phyloP scores from a whole-genome alignment of 2,888 invertebrate species.

The Ctena decussata region DNA sequence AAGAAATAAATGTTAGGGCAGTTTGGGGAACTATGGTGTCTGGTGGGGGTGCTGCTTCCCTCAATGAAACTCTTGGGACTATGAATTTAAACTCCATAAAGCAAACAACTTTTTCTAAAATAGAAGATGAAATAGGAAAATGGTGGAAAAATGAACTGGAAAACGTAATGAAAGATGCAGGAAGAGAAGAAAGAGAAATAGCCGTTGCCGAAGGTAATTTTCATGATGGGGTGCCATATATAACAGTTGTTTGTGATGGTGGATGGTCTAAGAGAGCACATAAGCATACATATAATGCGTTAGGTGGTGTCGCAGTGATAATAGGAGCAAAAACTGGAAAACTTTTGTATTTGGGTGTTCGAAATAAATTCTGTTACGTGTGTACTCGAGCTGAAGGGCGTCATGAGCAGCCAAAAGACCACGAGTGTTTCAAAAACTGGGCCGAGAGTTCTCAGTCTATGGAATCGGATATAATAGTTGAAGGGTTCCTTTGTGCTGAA shows the following conservation, averaged over 20 bases:
- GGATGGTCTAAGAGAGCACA: constrained; percentile 41
- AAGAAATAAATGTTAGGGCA: background rate
- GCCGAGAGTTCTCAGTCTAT: constrained; percentile 21
- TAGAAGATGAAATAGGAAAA: background rate
- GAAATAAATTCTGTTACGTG: constrained; percentile 28
- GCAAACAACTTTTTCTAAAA: background rate
- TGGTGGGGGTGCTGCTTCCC: background rate
- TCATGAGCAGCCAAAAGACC: background rate
- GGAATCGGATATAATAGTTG: constrained; percentile 36
- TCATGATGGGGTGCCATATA: constrained; percentile 8
- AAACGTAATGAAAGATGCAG: background rate
- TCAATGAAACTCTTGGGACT: background rate
- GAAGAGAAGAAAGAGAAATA: background rate
- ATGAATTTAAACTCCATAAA: background rate
- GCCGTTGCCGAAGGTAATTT: background rate
- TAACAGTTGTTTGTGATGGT: constrained; percentile 42
- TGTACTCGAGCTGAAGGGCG: constrained; percentile 7
- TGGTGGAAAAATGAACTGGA: background rate
- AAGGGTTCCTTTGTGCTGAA: background rate
- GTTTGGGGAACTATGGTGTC: background rate
- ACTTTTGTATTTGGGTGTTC: constrained; percentile 21
- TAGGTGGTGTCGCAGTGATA: constrained; percentile 36
- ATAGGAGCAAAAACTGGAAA: constrained; percentile 23
- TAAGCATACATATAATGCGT: constrained; percentile 48
- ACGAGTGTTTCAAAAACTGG: constrained; percentile 45